Evolutionary conservation across 2,797 vertebrate genomes (phyloP), one percentile per base, ranked within the genome.

Genomic region (Podargus strigoides): DNA sequence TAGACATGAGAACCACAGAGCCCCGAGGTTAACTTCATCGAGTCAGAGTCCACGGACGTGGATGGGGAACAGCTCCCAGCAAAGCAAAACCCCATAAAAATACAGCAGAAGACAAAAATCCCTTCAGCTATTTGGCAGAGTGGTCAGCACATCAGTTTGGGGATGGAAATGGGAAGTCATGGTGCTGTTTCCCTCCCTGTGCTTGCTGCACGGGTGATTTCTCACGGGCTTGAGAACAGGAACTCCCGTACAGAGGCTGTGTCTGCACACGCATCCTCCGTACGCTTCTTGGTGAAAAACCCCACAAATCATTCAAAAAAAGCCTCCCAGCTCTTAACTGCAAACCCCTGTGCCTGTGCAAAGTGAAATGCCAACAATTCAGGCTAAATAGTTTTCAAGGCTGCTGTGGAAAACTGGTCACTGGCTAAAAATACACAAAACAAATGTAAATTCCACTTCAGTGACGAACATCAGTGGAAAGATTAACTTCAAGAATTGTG

Each of bases 371-470:
- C 85, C 95, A 87, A 47, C 77, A 81, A 47, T 69, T 60, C 68
- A 18, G 86, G 64, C 87, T 96, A 84, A 96, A 94, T 80, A 34
- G 75, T 94, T 96, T 94, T 95, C 87, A 91, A 94, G 89, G 93
- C 90, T 46, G 78, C 87, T 86, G 64, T 89, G 92, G 93, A 93
- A 95, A 94, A 91, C 50, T 7, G 41, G 17, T 72, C 46, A 6
- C 46, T 47, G 69, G 85, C 95, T 95, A 93, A 93, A 97, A 96
- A 96, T 94, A 95, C 39, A 39, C 90, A 59, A 91, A 95, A 89
- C 75, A 85, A 96, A 90, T 83, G 90, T 87, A 91, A 96, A 95
- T 97, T 95, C 96, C 94, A 81, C 81, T 62, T 26, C 22, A 4
- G 30, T 96, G 93, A 95, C 73, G 34, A 69, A 41, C 53, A 59